Base-by-base conservation (phyloP, 2,113 vertebrate species). In the Ciconia stormi region DNA sequence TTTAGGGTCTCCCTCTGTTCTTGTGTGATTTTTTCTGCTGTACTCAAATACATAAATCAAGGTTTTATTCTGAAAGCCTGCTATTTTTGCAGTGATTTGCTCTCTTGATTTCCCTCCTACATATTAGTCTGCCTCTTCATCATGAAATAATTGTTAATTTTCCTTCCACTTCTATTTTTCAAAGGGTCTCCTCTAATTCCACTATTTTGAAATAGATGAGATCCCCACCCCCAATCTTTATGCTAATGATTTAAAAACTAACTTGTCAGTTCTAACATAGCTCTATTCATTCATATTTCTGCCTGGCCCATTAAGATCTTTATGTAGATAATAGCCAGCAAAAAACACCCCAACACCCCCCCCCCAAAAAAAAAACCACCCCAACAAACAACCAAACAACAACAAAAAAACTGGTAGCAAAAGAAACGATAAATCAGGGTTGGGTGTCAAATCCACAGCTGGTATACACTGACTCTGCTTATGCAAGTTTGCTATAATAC, bases 101-200 rank as follows among this genome's bases (percentile, higher is more conserved):
- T 89, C 44, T 89, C 73, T 79, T 76, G 47, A 63, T 74, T 96
- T 90, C 42, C 46, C 70, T 82, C 52, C 73, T 65, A 74, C 58
- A 20, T 80, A 88, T 80, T 82, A 92, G 40, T 23, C 42, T 90
- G 44, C 22, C 65, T 83, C 85, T 94, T 90, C 47, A 92, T 90
- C 63, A 92, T 55, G 47, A 87, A 71, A 91, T 55, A 59, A 55
- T 40, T 55, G 23, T 56, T 88, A 86, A 95, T 95, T 95, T 87
- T 80, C 67, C 13, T 83, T 94, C 58, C 74, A 66, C 61, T 91
- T 94, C 61, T 63, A 6, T 42, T 93, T 88, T 79, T 66, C 55
- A 84, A 73, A 63, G 9, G 25, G 30, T 89, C 32, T 69, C 46
- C 47, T 83, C 63, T 77, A 95, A 92, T 66, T 53, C 49, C 40